These are phyloP conservation scores for Volucella inflata DNA, from an alignment of 2,888 invertebrate genomes.

Conservation along the genomic window DNA sequence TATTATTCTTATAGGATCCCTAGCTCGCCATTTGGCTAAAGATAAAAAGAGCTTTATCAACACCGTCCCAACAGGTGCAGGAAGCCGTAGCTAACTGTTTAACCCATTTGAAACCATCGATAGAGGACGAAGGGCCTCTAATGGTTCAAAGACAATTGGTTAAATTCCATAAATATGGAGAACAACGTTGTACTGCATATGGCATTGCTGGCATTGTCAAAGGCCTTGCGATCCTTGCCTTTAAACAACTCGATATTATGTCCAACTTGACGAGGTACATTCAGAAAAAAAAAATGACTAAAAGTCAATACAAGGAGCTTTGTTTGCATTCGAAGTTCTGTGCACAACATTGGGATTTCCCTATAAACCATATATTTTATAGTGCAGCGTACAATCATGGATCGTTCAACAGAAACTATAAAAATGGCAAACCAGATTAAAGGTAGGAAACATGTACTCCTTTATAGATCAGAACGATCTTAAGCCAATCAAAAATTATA, in stretches of 20 bases:
- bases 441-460: conserved; percentile 99
- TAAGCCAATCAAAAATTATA: conserved; percentile 95
- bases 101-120: conserved; percentile 95
- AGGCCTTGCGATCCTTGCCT: conserved; percentile 96
- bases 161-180: conserved; percentile 95
- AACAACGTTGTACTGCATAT: conserved; percentile 95
- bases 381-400: conserved; percentile 98
- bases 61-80: conserved; percentile 99
- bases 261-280: conserved; percentile 95
- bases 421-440: conserved; percentile 99
- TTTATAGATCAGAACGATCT: conserved; percentile 99
- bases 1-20: conserved; percentile 97
- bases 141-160: conserved; percentile 94
- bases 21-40: conserved; percentile 97
- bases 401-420: conserved; percentile 98
- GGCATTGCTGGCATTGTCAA: conserved; percentile 98
- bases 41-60: conserved; percentile 95
- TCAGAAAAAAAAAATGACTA: conserved; percentile 98
- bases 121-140: conserved; percentile 94
- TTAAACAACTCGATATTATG: conserved; percentile 98
- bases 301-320: conserved; percentile 96
- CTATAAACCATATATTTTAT: conserved; percentile 99
- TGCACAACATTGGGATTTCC: conserved; percentile 94
- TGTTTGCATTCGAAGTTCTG: conserved; percentile 98
- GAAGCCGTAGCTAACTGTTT: conserved; percentile 98